Conservation (phyloP, 2,888 invertebrate genomes). For the Cantharis lateralis region DNA sequence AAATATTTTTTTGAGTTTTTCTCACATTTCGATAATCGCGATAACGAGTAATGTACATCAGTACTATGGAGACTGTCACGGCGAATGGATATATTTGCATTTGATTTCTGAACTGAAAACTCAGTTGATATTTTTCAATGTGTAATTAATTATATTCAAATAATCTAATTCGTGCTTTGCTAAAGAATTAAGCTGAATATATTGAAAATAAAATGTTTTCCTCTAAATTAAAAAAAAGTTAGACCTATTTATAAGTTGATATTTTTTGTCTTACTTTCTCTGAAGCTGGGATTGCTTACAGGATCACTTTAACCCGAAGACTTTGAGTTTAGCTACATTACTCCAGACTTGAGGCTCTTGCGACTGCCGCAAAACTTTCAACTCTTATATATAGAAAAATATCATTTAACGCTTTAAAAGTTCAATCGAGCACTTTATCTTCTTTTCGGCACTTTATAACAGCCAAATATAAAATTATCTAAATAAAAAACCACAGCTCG, state of each 20-base stretch:
- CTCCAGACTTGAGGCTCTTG: not conserved
- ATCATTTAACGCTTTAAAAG: not conserved
- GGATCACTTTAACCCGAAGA: not conserved
- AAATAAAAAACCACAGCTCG: not conserved
- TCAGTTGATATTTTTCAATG: too few relatives aligned
- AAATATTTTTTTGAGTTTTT: not conserved
- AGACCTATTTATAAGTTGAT: not conserved
- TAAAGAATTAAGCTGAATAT: too few relatives aligned
- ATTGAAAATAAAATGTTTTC: not conserved
- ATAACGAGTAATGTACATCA: not conserved
- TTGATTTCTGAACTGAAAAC: not conserved
- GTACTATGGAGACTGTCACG: not conserved
- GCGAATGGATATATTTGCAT: not conserved
- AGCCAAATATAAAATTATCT: not conserved
- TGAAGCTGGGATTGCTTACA: not conserved
- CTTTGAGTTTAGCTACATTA: not conserved
- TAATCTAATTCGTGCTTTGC: too few relatives aligned
- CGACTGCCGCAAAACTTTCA: not conserved
- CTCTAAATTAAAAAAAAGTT: not conserved
- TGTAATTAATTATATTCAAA: too few relatives aligned
- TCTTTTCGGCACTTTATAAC: not conserved
- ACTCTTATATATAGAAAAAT: not conserved
- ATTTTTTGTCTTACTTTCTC: not conserved
- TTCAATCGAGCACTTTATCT: not conserved
- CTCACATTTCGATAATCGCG: not conserved